phyloP scores from a whole-genome alignment of 2,888 invertebrate genomes.

The Steinernema carpocapsae region DNA sequence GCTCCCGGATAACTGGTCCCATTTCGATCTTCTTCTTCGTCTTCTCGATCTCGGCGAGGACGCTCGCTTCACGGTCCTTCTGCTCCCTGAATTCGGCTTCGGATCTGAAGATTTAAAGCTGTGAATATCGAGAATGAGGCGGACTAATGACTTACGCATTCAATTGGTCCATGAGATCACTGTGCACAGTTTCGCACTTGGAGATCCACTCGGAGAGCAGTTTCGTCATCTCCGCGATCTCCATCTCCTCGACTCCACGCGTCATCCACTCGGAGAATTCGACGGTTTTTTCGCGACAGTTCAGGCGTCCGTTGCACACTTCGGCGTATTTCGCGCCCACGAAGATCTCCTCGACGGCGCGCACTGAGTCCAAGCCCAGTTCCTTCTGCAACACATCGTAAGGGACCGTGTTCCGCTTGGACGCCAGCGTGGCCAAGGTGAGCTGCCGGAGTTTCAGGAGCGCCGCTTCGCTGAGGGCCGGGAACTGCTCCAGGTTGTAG shows the following conservation, averaged over 20 bases:
- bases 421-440: slow-evolving; percentile 15
- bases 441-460: background rate
- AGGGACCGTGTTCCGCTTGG: background rate
- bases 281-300: slow-evolving; percentile 24
- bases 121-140: background rate
- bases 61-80: slow-evolving; percentile 33
- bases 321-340: slow-evolving; percentile 15
- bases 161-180: background rate
- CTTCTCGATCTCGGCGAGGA: slow-evolving; percentile 30
- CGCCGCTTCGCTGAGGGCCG: slow-evolving; percentile 1
- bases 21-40: slow-evolving; percentile 21
- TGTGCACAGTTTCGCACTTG: slow-evolving; percentile 10
- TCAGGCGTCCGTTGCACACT: slow-evolving; percentile 26
- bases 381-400: slow-evolving; percentile 20
- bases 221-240: slow-evolving; percentile 10
- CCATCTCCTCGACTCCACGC: background rate
- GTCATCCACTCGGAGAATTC: slow-evolving; percentile 32
- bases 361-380: slow-evolving; percentile 8
- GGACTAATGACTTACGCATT: background rate
- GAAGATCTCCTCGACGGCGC: slow-evolving; percentile 11
- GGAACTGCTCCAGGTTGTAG: slow-evolving; percentile 8
- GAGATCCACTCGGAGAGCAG: slow-evolving; percentile 9
- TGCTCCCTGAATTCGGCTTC: slow-evolving; percentile 17
- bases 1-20: slow-evolving; percentile 1
- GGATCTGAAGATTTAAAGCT: slow-evolving; percentile 2